A percentile compares a stretch with the other conserved stretches of the same genome.
Conservation (phyloP, 2,113 vertebrate species). For the Mystacornis crossleyi region DNA sequence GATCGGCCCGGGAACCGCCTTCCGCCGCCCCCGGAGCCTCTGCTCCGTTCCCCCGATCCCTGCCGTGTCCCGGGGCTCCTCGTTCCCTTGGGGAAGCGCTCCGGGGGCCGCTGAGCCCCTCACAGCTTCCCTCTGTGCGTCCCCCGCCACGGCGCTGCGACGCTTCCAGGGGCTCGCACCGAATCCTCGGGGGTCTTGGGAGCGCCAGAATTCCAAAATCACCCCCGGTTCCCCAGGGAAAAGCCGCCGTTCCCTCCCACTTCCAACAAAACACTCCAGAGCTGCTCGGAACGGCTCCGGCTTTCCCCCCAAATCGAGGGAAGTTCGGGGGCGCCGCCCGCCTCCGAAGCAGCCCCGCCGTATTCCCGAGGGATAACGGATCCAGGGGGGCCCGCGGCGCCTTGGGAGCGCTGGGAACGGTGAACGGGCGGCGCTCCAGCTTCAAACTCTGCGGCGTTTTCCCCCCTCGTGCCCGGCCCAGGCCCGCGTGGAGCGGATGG, state of each 20-base stretch:
- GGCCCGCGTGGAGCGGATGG: slow-evolving; percentile 87
- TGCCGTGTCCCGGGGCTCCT: rapidly evolving
- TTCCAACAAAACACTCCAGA: no score
- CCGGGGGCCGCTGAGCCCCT: neutral
- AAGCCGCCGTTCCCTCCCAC: neutral
- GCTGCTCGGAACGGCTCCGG: rapidly evolving
- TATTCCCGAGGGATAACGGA: neutral
- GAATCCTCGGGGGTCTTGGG: neutral
- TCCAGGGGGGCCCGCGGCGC: neutral
- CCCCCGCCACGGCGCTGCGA: no score
- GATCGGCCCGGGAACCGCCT: neutral
- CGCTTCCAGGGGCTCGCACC: neutral
- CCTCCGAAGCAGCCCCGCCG: rapidly evolving
- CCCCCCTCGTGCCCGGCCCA: neutral
- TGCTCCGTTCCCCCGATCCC: neutral
- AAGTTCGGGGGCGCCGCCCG: no score
- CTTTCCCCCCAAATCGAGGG: no score
- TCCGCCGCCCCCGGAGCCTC: neutral
- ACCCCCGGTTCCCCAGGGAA: rapidly evolving
- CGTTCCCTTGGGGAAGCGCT: neutral
- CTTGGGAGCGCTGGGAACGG: rapidly evolving
- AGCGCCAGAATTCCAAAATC: no score
- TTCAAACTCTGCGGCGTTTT: rapidly evolving
- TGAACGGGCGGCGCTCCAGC: rapidly evolving
- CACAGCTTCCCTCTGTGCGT: neutral